A percentile compares a stretch with the other conserved stretches of the same genome.
Evolutionary conservation across 1,140 invertebrate genomes (phyloP).

Genomic region (Oedothorax gibbosus): DNA sequence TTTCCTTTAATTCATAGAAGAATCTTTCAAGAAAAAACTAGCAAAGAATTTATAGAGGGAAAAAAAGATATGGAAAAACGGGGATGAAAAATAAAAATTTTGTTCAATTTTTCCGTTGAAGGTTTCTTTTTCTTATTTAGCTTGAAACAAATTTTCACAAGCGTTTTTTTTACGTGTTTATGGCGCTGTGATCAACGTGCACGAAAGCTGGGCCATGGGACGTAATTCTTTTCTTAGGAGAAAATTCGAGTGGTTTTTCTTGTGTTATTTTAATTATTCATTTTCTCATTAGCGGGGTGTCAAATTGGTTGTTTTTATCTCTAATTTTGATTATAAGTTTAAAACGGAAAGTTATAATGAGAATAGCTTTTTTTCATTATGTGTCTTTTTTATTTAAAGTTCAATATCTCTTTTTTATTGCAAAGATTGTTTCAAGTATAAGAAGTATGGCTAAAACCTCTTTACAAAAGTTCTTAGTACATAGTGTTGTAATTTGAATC

Average conservation of each 20-base stretch:
- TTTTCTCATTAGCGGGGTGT: slow-evolving; percentile 47
- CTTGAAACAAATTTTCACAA: slow-evolving; percentile 40
- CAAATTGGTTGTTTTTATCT: slow-evolving; percentile 19
- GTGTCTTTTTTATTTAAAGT: no score
- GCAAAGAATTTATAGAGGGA: slow-evolving; percentile 25
- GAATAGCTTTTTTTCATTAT: neutral
- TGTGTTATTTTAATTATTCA: slow-evolving; percentile 53
- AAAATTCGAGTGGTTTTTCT: slow-evolving; percentile 8
- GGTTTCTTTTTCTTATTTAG: slow-evolving; percentile 23
- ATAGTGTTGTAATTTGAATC: no score
- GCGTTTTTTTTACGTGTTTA: slow-evolving; percentile 38
- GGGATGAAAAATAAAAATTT: slow-evolving; percentile 3
- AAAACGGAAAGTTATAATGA: slow-evolving; percentile 20
- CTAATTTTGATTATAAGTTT: slow-evolving; percentile 45
- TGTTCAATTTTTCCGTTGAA: neutral
- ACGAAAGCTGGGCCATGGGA: slow-evolving; percentile 32
- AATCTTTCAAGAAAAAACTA: slow-evolving; percentile 6
- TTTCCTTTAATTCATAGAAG: slow-evolving; percentile 52
- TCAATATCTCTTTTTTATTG: no score
- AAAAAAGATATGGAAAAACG: slow-evolving; percentile 19
- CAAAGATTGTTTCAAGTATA: no score
- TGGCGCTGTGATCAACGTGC: slow-evolving; percentile 15
- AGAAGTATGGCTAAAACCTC: no score
- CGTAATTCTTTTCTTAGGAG: slow-evolving; percentile 31
- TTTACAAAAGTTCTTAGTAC: no score